Conservation (phyloP, 2,113 vertebrate genomes). For the Hippocampus barbouri region DNA sequence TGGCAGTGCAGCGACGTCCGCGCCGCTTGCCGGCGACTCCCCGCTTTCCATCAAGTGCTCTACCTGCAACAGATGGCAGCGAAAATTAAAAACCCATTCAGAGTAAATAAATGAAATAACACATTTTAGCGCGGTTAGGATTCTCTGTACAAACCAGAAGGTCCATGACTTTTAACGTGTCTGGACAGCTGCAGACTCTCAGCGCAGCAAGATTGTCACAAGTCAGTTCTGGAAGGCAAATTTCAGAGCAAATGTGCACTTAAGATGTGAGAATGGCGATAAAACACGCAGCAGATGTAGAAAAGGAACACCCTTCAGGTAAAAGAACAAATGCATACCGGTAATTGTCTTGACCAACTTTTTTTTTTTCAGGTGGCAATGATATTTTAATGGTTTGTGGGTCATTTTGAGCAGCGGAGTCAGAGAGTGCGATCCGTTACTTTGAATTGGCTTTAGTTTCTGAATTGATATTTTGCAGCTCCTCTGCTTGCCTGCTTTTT, state of each 20-base stretch:
- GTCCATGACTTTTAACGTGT: slow-evolving; percentile 48
- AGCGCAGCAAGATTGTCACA: slow-evolving; percentile 68
- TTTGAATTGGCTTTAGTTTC: too few species aligned
- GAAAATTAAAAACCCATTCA: background rate
- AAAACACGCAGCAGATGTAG: too few species aligned
- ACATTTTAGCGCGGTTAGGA: background rate
- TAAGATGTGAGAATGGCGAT: background rate
- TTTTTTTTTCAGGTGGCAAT: too few species aligned
- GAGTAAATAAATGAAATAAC: too few species aligned
- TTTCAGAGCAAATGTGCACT: background rate
- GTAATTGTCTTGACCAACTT: too few species aligned
- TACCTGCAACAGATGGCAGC: slow-evolving; percentile 66
- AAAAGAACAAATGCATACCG: too few species aligned
- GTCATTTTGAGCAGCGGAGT: too few species aligned
- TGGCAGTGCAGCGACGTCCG: slow-evolving; percentile 56
- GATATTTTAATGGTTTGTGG: too few species aligned
- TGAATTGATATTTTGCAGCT: too few species aligned
- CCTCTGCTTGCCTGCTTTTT: too few species aligned
- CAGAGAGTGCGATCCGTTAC: too few species aligned
- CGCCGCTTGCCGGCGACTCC: slow-evolving; percentile 50
- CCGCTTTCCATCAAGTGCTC: slow-evolving; percentile 53
- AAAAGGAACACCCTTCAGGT: too few species aligned
- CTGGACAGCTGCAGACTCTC: slow-evolving; percentile 71
- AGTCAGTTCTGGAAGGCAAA: slow-evolving; percentile 77
- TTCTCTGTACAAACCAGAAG: slow-evolving; percentile 51